Evolutionary conservation across 2,888 invertebrate genomes (phyloP).

Genomic region (Pedicia rivosa): DNA sequence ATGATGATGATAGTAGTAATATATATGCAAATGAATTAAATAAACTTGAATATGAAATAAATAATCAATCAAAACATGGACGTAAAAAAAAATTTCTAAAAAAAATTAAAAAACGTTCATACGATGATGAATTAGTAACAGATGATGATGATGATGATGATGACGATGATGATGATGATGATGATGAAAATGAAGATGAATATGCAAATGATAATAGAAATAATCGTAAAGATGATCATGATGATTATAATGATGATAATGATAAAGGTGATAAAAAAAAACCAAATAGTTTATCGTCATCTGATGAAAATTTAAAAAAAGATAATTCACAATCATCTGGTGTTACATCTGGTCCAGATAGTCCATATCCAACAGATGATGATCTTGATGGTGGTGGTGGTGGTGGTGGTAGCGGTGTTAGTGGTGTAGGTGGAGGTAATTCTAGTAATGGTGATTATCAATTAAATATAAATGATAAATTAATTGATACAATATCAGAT

Average conservation of each 20-base stretch:
- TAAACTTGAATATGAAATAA: slow-evolving; percentile 13
- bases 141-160: slow-evolving; percentile 12
- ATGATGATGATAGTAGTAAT: too few species aligned
- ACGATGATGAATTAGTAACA: slow-evolving; percentile 5
- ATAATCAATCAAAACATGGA: slow-evolving; percentile 9
- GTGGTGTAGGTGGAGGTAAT: neutral
- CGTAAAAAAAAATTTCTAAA: slow-evolving; percentile 14
- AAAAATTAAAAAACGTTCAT: slow-evolving; percentile 17
- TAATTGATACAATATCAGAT: too few species aligned
- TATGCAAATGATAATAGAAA: slow-evolving; percentile 7
- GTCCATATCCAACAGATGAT: slow-evolving; percentile 57
- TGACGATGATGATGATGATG: slow-evolving; percentile 22
- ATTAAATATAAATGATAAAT: neutral
- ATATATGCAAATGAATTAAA: slow-evolving; percentile 14
- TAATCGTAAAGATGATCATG: slow-evolving; percentile 15
- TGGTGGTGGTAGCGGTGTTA: neutral
- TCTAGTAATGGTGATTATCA: too few species aligned
- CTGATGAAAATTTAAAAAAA: slow-evolving; percentile 19
- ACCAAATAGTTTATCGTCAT: slow-evolving; percentile 29
- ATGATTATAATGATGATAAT: slow-evolving; percentile 2
- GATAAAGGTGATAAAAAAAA: slow-evolving; percentile 7
- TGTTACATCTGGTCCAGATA: slow-evolving; percentile 79
- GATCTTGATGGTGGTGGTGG: slow-evolving; percentile 35
- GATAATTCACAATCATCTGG: slow-evolving; percentile 51
- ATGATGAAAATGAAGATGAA: slow-evolving; percentile 17